Percentiles rank a stretch among this genome's conserved stretches.
These are phyloP conservation scores for Porites divaricata DNA, from an alignment of 92 coral and sea anemone genomes.

Conservation along the genomic window DNA sequence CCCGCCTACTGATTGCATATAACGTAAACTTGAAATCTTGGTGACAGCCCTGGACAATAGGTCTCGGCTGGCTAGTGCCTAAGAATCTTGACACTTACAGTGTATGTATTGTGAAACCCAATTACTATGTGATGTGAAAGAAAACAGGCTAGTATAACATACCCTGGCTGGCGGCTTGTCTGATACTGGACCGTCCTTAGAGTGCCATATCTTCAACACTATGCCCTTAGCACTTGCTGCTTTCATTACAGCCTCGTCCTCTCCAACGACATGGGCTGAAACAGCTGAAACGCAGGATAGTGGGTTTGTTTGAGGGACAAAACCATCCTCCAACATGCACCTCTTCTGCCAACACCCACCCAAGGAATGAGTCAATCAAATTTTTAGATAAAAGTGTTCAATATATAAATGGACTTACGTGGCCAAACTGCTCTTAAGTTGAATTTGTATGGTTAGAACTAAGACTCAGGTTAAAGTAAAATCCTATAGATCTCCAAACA, in stretches of 20 bases:
- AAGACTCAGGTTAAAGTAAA: too few relatives aligned
- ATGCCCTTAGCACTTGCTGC: conserved; percentile 85
- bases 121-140: too few relatives aligned
- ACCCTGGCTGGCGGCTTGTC: conserved; percentile 96
- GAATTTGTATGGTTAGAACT: too few relatives aligned
- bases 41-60: too few relatives aligned
- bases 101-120: background rate
- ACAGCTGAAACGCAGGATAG: conserved; percentile 63
- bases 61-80: background rate
- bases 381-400: too few relatives aligned
- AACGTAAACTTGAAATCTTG: too few relatives aligned
- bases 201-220: conserved; percentile 89
- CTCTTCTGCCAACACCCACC: too few relatives aligned
- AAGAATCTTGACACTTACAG: background rate
- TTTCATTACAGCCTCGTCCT: conserved; percentile 85
- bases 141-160: background rate
- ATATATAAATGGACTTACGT: too few relatives aligned
- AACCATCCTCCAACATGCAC: background rate
- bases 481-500: too few relatives aligned
- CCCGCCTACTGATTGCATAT: too few relatives aligned
- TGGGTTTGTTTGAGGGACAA: background rate
- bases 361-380: too few relatives aligned
- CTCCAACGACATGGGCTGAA: conserved; percentile 85
- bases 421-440: too few relatives aligned
- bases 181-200: conserved; percentile 76